Evolutionary conservation across 2,888 invertebrate species (phyloP), one percentile per base, ranked within the genome.

Genomic region (Thereva nobilitata): DNA sequence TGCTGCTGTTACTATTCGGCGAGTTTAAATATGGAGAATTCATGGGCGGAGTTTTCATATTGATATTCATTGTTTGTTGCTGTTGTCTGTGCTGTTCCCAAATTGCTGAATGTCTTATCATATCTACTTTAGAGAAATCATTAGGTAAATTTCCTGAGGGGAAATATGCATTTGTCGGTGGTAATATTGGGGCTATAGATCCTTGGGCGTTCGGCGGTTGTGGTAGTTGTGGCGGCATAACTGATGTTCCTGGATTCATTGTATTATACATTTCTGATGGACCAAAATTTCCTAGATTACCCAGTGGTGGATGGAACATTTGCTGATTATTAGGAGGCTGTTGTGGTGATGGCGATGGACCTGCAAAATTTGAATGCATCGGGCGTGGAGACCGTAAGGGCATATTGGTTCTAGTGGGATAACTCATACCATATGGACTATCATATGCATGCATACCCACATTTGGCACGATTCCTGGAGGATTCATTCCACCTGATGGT

Each of bases 211-310:
- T 55, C 41, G n/a, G 49, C 38, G 34, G 41, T 54, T 55, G 56
- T 35, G 56, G 35, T 37, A 56, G 23, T 52, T 49, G 66, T 42
- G 9, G 52, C n/a, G 65, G 41, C 44, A 66, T 65, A 7, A 61
- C 64, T 5, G 53, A 41, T 37, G 52, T 41, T 10, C 52, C 53
- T 9, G 64, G 35, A 50, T 38, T 64, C 4, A 44, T 41, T 44
- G 53, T 9, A 42, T 49, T 35, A 37, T 71, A 73, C 4, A 71
- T 61, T 35, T 72, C 73, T 1, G 72, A 70, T 38, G 72, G 70
- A 2, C 68, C 71, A 59, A 69, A 73, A 38, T 69, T 73, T 50
- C 68, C 67, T 37, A 70, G 41, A 44, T 50, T 69, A 38, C 66
- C 68, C 23, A 66, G 41, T 42, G 49, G 42, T 64, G 67, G 54